phyloP scores from a whole-genome alignment of 1,140 invertebrate genomes.

The Hypothenemus hampei region DNA sequence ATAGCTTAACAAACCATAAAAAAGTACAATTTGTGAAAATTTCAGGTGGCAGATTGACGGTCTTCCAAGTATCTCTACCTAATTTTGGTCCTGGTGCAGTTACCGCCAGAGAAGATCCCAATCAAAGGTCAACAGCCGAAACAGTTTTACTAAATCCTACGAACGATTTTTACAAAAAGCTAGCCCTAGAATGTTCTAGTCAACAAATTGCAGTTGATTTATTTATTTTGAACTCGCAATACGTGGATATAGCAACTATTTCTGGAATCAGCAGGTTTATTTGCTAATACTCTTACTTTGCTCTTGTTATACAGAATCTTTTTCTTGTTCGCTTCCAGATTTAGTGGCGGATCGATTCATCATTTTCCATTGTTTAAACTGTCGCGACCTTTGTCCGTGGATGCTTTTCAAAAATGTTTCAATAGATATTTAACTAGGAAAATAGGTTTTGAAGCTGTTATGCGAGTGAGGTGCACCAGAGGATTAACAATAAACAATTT shows the following conservation, averaged over 20 bases:
- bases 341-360: constrained; percentile 90
- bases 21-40: too few relatives aligned
- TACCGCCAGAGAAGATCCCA: constrained; percentile 80
- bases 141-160: constrained; percentile 83
- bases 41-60: constrained; percentile 86
- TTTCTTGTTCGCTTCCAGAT: constrained; percentile 49
- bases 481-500: constrained; percentile 95
- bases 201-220: constrained; percentile 96
- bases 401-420: constrained; percentile 73
- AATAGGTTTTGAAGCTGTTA: constrained; percentile 98
- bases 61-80: constrained; percentile 89
- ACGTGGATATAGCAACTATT: constrained; percentile 90
- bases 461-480: constrained; percentile 92
- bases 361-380: constrained; percentile 88
- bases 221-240: constrained; percentile 90
- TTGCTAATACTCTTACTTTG: neutral
- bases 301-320: neutral
- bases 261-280: constrained; percentile 72
- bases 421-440: constrained; percentile 90
- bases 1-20: too few relatives aligned
- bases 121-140: constrained; percentile 73
- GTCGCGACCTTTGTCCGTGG: constrained; percentile 62
- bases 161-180: constrained; percentile 97
- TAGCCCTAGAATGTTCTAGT: constrained; percentile 92
- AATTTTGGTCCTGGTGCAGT: constrained; percentile 86